A percentile compares a stretch with the other conserved stretches of the same genome.
These are phyloP conservation scores for Zonitis immaculata DNA, from an alignment of 2,888 invertebrate genomes.

Conservation along the genomic window DNA sequence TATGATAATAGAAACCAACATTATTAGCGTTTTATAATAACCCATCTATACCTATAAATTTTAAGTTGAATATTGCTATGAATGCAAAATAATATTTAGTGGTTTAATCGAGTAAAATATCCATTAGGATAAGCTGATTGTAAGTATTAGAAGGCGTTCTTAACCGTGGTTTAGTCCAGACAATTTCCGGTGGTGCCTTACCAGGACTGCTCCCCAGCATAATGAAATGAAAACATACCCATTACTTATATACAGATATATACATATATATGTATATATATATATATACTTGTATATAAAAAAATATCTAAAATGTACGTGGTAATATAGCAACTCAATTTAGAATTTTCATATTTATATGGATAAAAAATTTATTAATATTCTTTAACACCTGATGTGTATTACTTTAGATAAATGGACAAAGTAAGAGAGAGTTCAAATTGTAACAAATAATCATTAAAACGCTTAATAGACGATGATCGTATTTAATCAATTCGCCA, in stretches of 20 bases:
- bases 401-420: conserved; percentile 5
- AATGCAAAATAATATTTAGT: conserved; percentile 26
- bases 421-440: conserved; percentile 2
- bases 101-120: conserved; percentile 22
- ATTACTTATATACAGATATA: conserved; percentile 12
- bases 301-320: too few species aligned
- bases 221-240: conserved; percentile 29
- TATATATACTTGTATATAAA: too few species aligned
- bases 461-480: conserved; percentile 6
- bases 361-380: too few species aligned
- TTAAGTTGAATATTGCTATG: conserved; percentile 22
- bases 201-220: conserved; percentile 27
- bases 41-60: too few species aligned
- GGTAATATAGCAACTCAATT: too few species aligned
- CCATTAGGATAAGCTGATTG: conserved; percentile 25
- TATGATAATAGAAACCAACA: not conserved
- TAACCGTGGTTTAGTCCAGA: conserved; percentile 22
- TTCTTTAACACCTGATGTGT: too few species aligned
- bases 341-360: too few species aligned
- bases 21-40: conserved; percentile 16
- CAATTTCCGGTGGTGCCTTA: conserved; percentile 22
- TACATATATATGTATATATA: too few species aligned
- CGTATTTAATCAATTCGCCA: not conserved
- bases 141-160: conserved; percentile 21
- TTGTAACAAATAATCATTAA: conserved; percentile 5